Percentiles rank a stretch among this genome's conserved stretches.
Conservation (phyloP, 2,888 invertebrate genomes). For the Acrobasis consociella region DNA sequence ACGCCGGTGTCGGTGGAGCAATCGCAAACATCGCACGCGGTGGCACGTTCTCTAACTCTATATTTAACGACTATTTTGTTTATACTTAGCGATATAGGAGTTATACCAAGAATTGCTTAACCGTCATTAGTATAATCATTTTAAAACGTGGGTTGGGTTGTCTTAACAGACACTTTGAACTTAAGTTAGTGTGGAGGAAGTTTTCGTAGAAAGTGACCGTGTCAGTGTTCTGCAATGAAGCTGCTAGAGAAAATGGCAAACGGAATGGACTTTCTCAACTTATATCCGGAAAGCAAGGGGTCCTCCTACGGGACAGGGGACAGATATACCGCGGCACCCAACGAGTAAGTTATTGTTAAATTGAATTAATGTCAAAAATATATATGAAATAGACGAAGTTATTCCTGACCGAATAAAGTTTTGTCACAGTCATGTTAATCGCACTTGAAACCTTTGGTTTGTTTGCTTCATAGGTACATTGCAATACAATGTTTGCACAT, state of each 20-base stretch:
- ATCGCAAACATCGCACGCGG: slow-evolving; percentile 28
- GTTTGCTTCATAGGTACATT: slow-evolving; percentile 30
- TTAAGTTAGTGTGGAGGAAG: slow-evolving; percentile 31
- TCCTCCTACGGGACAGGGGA: slow-evolving; percentile 75
- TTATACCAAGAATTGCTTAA: slow-evolving; percentile 32
- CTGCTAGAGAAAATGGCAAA: slow-evolving; percentile 56
- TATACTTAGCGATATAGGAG: slow-evolving; percentile 25
- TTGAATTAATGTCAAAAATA: no score
- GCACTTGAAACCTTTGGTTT: slow-evolving; percentile 25
- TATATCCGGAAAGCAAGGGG: slow-evolving; percentile 49
- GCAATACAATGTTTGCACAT: slow-evolving; percentile 29
- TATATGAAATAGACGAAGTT: no score
- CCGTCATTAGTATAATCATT: slow-evolving; percentile 30
- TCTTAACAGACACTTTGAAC: slow-evolving; percentile 29
- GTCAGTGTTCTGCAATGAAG: slow-evolving; percentile 57
- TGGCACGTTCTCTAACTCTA: slow-evolving; percentile 23
- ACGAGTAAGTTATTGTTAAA: slow-evolving; percentile 64
- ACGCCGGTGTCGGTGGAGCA: slow-evolving; percentile 35
- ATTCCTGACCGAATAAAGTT: background rate
- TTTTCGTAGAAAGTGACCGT: slow-evolving; percentile 28
- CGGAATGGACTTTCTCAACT: slow-evolving; percentile 45
- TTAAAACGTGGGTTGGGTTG: slow-evolving; percentile 31
- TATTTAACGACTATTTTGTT: slow-evolving; percentile 34
- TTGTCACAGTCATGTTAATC: background rate
- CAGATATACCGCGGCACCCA: slow-evolving; percentile 74